Percentiles rank a stretch among this genome's conserved stretches.
Conservation (phyloP, 2,113 vertebrate species). For the Trinectes maculatus region DNA sequence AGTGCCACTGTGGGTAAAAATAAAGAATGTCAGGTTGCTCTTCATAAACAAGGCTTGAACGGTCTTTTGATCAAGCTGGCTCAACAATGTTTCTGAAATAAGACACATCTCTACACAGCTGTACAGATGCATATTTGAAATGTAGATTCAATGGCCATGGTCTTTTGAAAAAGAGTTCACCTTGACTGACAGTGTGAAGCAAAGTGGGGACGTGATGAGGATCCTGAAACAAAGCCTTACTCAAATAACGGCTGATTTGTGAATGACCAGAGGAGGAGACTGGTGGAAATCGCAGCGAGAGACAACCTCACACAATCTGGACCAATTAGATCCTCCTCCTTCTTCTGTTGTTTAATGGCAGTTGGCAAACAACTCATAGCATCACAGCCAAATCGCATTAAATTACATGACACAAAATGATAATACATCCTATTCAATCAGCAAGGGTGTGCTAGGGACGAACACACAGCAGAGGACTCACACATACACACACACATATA, state of each 20-base stretch:
- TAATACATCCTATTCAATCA: no score
- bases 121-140: slow-evolving; percentile 45
- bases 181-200: slow-evolving; percentile 36
- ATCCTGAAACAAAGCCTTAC: slow-evolving; percentile 41
- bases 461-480: no score
- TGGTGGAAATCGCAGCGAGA: no score
- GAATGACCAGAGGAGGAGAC: slow-evolving; percentile 57
- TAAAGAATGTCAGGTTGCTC: slow-evolving; percentile 53
- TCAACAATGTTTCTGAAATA: background rate
- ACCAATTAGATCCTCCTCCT: no score
- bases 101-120: background rate
- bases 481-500: background rate
- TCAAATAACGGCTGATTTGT: slow-evolving; percentile 61
- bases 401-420: no score
- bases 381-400: no score
- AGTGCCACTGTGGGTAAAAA: slow-evolving; percentile 13
- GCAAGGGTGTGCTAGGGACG: no score
- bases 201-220: slow-evolving; percentile 33
- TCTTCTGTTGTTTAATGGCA: no score
- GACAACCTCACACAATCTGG: no score
- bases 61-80: slow-evolving; percentile 49
- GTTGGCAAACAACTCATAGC: no score
- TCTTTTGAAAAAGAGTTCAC: slow-evolving; percentile 41
- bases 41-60: slow-evolving; percentile 52
- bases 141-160: slow-evolving; percentile 31